phyloP scores from a whole-genome alignment of 2,888 invertebrate genomes.

The Tenthredo mesomela region DNA sequence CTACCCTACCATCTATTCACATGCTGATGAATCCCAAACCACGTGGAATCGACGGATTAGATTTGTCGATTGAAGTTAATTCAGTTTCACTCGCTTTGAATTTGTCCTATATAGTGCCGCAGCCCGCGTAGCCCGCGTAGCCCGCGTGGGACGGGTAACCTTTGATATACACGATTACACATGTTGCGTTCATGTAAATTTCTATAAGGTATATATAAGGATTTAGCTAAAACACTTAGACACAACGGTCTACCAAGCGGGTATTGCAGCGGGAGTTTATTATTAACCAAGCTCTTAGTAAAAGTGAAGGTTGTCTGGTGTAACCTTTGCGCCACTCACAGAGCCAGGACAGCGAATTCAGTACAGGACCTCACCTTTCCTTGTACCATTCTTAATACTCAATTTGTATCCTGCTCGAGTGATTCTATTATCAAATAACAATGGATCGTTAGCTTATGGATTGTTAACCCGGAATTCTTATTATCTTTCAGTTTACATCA shows the following conservation, averaged over 20 bases:
- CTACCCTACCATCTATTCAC: neutral
- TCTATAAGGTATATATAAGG: neutral
- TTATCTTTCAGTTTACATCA: neutral
- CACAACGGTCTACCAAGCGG: neutral
- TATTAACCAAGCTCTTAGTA: conserved; percentile 48
- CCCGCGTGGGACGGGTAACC: neutral
- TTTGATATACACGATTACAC: neutral
- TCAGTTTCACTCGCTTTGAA: neutral
- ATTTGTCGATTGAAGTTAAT: neutral
- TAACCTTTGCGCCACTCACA: conserved; percentile 49
- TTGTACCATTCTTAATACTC: neutral
- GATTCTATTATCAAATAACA: conserved; percentile 45
- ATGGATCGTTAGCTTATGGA: conserved; percentile 37
- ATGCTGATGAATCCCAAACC: neutral
- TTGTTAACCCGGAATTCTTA: conserved; percentile 22
- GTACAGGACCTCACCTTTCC: conserved; percentile 20
- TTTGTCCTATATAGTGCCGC: neutral
- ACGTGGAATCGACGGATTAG: neutral
- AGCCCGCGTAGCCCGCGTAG: too few species aligned
- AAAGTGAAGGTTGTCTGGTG: conserved; percentile 48
- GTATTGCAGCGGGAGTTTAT: conserved; percentile 40
- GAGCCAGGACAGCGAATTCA: conserved; percentile 38
- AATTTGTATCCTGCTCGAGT: conserved; percentile 46
- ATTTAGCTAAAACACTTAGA: conserved; percentile 16
- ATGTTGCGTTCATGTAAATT: neutral